These are phyloP conservation scores for Didymodactylos carnosus DNA, from an alignment of 2,888 invertebrate genomes.

Conservation along the genomic window DNA sequence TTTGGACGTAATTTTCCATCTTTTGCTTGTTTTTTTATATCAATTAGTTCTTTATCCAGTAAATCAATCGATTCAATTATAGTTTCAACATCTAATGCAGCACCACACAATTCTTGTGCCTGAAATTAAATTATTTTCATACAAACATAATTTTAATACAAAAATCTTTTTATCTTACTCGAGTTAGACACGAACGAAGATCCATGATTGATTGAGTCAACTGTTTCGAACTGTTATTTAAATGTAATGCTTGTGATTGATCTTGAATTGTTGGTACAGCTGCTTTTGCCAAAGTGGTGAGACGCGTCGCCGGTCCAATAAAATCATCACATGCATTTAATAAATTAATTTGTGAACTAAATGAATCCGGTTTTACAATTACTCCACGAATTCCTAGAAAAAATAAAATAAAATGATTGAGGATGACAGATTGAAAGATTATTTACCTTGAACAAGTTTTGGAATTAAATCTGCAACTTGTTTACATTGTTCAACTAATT, in stretches of 20 bases:
- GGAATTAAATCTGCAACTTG: conserved; percentile 57
- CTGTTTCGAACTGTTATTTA: conserved; percentile 13
- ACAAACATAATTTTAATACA: neutral
- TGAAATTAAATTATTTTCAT: conserved; percentile 13
- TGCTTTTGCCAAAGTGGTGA: conserved; percentile 2
- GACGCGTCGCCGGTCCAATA: conserved; percentile 10
- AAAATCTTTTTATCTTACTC: neutral
- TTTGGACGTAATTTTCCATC: conserved; percentile 54
- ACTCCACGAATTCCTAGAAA: conserved; percentile 27
- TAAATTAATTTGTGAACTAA: conserved; percentile 55
- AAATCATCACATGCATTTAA: conserved; percentile 66
- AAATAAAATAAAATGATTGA: too few species aligned
- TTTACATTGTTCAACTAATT: conserved; percentile 52
- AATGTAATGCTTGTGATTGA: conserved; percentile 9
- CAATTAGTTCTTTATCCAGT: conserved; percentile 59
- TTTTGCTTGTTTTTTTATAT: conserved; percentile 54
- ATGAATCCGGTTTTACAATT: conserved; percentile 48
- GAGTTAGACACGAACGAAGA: neutral
- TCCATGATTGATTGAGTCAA: conserved; percentile 9
- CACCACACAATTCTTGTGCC: conserved; percentile 55
- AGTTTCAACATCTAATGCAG: conserved; percentile 50
- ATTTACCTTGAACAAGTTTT: conserved; percentile 50
- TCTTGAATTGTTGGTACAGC: conserved; percentile 12
- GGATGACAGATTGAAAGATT: too few species aligned
- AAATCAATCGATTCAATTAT: conserved; percentile 61